Percentiles rank a stretch among this genome's conserved stretches.
These are phyloP conservation scores for Palythoa caribaeorum DNA, from an alignment of 92 coral and sea anemone genomes.

Conservation along the genomic window DNA sequence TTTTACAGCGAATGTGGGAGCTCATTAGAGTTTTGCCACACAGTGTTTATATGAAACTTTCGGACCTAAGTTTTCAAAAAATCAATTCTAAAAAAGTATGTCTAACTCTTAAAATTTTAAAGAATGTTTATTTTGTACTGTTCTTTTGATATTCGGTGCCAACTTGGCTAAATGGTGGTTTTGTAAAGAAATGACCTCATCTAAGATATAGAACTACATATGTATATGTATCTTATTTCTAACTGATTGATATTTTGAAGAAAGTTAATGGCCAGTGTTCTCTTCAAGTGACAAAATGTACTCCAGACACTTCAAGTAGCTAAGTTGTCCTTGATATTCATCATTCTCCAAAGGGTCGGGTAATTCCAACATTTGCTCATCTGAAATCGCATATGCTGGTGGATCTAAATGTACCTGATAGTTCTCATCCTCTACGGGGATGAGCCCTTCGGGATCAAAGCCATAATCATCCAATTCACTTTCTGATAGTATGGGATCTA, in stretches of 20 bases:
- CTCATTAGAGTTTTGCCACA: slow-evolving; percentile 1
- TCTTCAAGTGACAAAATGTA: background rate
- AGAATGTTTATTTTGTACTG: background rate
- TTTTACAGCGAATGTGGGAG: slow-evolving; percentile 9
- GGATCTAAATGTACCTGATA: slow-evolving; percentile 56
- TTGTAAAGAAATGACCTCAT: slow-evolving; percentile 2
- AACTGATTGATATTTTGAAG: slow-evolving; percentile 3
- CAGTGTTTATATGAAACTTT: slow-evolving; percentile 2
- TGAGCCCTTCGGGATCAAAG: slow-evolving; percentile 48
- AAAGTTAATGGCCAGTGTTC: background rate
- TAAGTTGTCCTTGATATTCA: background rate
- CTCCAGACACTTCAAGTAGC: background rate
- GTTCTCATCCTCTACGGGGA: slow-evolving; percentile 43
- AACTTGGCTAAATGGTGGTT: slow-evolving; percentile 2
- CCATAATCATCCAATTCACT: slow-evolving; percentile 54
- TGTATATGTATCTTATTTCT: slow-evolving; percentile 2
- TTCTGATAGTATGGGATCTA: slow-evolving; percentile 39
- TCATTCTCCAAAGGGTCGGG: slow-evolving; percentile 7
- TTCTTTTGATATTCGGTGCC: slow-evolving; percentile 1
- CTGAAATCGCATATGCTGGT: slow-evolving; percentile 36
- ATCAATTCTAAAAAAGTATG: background rate
- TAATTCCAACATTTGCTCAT: background rate
- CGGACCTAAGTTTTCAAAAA: slow-evolving; percentile 1
- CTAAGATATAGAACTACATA: slow-evolving; percentile 3
- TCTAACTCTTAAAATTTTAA: background rate